Base-by-base conservation (phyloP, 2,113 vertebrate species). In the Chloropsis hardwickii region DNA sequence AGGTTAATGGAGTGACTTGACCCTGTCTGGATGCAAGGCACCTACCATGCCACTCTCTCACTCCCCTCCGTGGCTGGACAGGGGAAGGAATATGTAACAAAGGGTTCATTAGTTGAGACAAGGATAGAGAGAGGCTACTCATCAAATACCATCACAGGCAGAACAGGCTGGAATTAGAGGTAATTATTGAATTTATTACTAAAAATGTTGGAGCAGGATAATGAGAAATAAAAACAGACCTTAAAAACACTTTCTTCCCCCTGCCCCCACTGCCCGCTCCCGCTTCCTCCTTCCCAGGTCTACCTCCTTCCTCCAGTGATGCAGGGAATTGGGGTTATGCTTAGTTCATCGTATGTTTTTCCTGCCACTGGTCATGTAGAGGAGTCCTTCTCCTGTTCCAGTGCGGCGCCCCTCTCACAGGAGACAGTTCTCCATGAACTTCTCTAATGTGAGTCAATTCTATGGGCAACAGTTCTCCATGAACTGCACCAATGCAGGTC, bases 321-420 rank as follows among this genome's bases (percentile, higher is more conserved):
- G 24, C 0, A 1, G 10, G 20, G 29, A 35, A 65, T 48, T 9
- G 7, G 24, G 12, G 10, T 24, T 56, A 12, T 15, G 20, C 12
- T 35, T 24, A 40, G 29, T 19, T 57, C 51, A 57, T 29, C 16
- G 31, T 11, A 42, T 9, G 6, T 25, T 21, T 11, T 50, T 66
- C 8, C 31, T 42, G 4, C 15, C 15, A 11, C 25, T 66, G 20
- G 16, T 50, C 16, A 42, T 10, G 10, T 4, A 57, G 11, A 5
- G 14, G 14, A 40, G 8, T 20, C 24, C 24, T 76, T 48, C 10
- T 25, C 11, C 42, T 48, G 12, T 11, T 42, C 42, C 29, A 29
- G 11, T 17, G 27, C 14, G 11, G n/a, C 0, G 2, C 42, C 13
- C 8, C 8, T 42, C 31, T 17, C 31, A 31, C 6, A 17, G 23